These are phyloP conservation scores for Actinopyga echinites DNA, from an alignment of 53 echinoderm and acorn worm species.

Conservation along the genomic window DNA sequence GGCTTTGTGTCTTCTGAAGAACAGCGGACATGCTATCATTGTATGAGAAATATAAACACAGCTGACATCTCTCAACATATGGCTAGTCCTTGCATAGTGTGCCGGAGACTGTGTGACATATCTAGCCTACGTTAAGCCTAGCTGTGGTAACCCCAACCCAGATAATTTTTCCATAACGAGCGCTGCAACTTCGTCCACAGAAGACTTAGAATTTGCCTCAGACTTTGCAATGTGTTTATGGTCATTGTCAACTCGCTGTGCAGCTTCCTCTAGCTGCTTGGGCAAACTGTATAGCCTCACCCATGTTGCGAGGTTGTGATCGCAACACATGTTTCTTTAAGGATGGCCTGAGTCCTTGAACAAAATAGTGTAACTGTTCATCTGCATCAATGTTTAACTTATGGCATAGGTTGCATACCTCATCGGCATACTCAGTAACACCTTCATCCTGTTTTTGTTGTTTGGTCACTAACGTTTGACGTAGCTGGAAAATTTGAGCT, in stretches of 20 bases:
- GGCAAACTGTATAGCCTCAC: slow-evolving; percentile 1
- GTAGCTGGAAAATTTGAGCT: slow-evolving; percentile 29
- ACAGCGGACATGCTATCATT: background rate
- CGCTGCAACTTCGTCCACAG: background rate
- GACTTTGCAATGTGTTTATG: background rate
- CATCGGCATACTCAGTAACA: slow-evolving; percentile 23
- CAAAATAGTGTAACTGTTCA: slow-evolving; percentile 28
- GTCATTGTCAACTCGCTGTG: slow-evolving; percentile 1
- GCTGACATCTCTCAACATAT: background rate
- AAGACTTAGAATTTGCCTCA: background rate
- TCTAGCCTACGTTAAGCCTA: too few relatives aligned
- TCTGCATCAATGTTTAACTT: slow-evolving; percentile 22
- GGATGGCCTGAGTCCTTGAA: slow-evolving; percentile 17
- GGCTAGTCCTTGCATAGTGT: background rate
- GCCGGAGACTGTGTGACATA: background rate
- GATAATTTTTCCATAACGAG: slow-evolving; percentile 26
- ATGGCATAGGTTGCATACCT: slow-evolving; percentile 22
- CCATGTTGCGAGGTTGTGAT: slow-evolving; percentile 13
- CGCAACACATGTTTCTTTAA: slow-evolving; percentile 37
- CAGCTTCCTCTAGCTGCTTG: slow-evolving; percentile 42
- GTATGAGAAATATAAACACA: background rate
- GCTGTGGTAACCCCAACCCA: background rate
- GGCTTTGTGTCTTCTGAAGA: background rate
- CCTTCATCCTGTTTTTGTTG: background rate
- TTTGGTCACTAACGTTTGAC: slow-evolving; percentile 14